These are phyloP conservation scores for Odobenus rosmarus DNA, from an alignment of 2,113 vertebrate genomes.

Conservation along the genomic window DNA sequence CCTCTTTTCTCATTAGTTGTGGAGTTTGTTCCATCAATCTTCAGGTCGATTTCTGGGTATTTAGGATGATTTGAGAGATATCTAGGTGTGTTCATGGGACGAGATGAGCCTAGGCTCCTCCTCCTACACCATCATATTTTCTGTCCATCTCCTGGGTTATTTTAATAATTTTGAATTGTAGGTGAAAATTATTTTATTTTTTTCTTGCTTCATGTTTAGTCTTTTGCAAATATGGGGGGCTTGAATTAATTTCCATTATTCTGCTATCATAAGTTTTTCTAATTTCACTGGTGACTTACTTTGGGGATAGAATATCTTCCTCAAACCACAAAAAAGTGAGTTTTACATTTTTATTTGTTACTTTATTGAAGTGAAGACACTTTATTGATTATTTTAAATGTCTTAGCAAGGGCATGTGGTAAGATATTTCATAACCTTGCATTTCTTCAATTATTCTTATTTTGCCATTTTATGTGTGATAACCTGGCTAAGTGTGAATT, in stretches of 20 bases:
- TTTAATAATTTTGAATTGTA: not conserved
- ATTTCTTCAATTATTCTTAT: not conserved
- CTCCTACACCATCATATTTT: not conserved
- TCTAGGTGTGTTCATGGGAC: not conserved
- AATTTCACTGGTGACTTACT: not conserved
- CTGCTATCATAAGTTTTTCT: not conserved
- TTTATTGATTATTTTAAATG: not conserved
- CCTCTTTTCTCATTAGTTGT: not conserved
- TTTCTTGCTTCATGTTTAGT: not conserved
- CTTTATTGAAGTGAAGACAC: not conserved
- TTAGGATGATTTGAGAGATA: not conserved
- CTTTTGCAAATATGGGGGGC: not conserved
- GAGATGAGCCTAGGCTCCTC: not conserved
- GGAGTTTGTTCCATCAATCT: not conserved
- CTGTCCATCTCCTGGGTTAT: not conserved
- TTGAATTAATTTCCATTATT: not conserved
- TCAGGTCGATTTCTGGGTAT: not conserved
- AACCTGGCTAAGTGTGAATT: not conserved
- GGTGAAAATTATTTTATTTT: not conserved
- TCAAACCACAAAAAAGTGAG: not conserved
- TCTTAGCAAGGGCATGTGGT: not conserved
- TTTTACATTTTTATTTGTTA: not conserved
- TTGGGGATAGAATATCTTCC: not conserved
- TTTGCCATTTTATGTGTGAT: not conserved
- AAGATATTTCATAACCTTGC: not conserved